Evolutionary conservation across 2,888 invertebrate genomes (phyloP), one percentile per base, ranked within the genome.

Genomic region (Catonia carolina): DNA sequence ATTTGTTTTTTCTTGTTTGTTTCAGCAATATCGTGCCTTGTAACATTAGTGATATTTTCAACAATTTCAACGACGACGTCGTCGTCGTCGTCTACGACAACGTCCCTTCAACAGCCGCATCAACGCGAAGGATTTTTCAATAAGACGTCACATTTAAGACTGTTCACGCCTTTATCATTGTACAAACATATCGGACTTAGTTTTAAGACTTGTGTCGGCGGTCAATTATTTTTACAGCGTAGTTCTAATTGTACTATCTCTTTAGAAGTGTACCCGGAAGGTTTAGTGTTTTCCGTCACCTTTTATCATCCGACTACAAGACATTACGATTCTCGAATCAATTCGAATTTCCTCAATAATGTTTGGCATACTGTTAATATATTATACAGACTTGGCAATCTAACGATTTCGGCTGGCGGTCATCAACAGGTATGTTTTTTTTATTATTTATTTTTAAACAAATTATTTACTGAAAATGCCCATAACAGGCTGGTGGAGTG

Each of bases 131-230:
- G 87, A 45, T 90, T 86, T 73, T 89, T 90, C 74, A 88, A 90
- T 74, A 86, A 87, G 65, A 84, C 85, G 67, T 82, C 88, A 17
- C 87, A 84, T 71, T 78, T 89, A 63, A 79, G 84, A 69, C 77
- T 90, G 63, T 74, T 80, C 62, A 80, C 82, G 60, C 85, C 86
- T 56, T 80, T 89, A 70, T 85, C 86, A 58, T 80, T 89, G 66
- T 85, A 85, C 72, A 82, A 84, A 69, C 86, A 88, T 68, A 86
- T 86, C 61, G 89, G 89, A 22, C 78, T 90, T 65, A 89, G 87
- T 73, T 89, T 88, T 73, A 78, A 87, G 66, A 86, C 87, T 5
- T 91, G 90, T 73, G 80, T 82, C 64, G 86, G 76, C 68, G 76
- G 76, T 7, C 68, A 68, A 53, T 69, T 76, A 12, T 75, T 75